These are phyloP conservation scores for Acanthosoma haemorrhoidale DNA, from an alignment of 2,888 invertebrate genomes.

Conservation along the genomic window DNA sequence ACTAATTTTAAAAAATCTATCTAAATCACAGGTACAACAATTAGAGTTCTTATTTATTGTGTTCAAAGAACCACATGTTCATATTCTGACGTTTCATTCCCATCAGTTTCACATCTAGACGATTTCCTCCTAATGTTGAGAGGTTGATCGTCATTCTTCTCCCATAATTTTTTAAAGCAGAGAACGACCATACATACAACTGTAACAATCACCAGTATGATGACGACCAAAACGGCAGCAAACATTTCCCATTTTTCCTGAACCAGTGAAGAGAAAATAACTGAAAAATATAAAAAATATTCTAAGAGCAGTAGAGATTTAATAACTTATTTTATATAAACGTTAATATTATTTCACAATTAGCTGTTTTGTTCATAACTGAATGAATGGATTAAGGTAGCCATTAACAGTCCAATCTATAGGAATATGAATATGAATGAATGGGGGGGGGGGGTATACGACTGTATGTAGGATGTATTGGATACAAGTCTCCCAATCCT, in stretches of 20 bases:
- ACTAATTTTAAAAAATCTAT: background rate
- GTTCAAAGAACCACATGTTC: slow-evolving; percentile 23
- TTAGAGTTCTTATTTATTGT: background rate
- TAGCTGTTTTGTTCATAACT: too few species aligned
- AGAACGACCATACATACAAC: slow-evolving; percentile 18
- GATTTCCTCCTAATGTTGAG: background rate
- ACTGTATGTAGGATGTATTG: too few species aligned
- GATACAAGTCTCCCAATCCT: too few species aligned
- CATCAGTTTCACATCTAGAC: background rate
- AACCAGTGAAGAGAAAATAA: slow-evolving; percentile 14
- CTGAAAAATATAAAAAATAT: slow-evolving; percentile 10
- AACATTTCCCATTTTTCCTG: slow-evolving; percentile 28
- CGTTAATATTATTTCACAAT: too few species aligned
- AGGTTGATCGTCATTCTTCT: slow-evolving; percentile 16
- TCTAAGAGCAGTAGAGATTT: too few species aligned
- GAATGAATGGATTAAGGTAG: too few species aligned
- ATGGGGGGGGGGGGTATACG: too few species aligned
- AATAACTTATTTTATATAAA: too few species aligned
- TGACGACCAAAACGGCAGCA: slow-evolving; percentile 19
- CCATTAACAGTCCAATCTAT: too few species aligned
- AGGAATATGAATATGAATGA: too few species aligned
- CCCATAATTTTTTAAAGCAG: slow-evolving; percentile 16
- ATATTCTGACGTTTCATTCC: slow-evolving; percentile 27
- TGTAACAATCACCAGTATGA: slow-evolving; percentile 12
- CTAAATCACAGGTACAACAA: slow-evolving; percentile 26